Evolutionary conservation across 2,797 vertebrate species (phyloP).

Genomic region (Chrosomus eos): DNA sequence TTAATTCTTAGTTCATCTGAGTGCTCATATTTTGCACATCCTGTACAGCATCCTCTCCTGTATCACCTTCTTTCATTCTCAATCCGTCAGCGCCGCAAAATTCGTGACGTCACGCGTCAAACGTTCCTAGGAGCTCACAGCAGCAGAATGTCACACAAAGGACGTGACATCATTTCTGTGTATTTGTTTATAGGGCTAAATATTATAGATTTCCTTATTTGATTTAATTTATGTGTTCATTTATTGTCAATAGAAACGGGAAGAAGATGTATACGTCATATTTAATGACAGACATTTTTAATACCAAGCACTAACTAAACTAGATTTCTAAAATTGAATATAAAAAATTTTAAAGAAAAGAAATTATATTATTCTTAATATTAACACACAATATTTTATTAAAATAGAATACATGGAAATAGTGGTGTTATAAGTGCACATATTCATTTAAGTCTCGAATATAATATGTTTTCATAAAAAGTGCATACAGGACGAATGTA

Average conservation of each 20-base stretch:
- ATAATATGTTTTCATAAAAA: background rate
- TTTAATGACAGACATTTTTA: background rate
- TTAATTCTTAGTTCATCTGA: background rate
- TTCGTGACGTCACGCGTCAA: conserved; percentile 52
- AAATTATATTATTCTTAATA: background rate
- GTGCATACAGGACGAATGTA: background rate
- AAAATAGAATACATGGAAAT: background rate
- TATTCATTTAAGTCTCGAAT: background rate
- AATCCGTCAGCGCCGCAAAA: conserved; percentile 51
- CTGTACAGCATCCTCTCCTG: background rate
- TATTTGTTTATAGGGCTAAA: background rate
- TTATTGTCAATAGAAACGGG: no score
- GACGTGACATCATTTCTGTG: background rate
- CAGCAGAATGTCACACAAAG: conserved; percentile 25
- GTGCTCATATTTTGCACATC: background rate
- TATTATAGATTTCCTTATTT: background rate
- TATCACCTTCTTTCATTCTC: conserved; percentile 9
- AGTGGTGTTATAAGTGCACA: background rate
- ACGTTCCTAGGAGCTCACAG: background rate
- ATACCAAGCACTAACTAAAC: background rate
- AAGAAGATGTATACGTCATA: background rate
- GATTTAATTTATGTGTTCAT: background rate
- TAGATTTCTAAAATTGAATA: background rate
- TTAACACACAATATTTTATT: background rate
- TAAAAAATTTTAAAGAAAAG: no score